Evolutionary conservation across 2,113 vertebrate genomes (phyloP).

Genomic region (Caranx melampygus): DNA sequence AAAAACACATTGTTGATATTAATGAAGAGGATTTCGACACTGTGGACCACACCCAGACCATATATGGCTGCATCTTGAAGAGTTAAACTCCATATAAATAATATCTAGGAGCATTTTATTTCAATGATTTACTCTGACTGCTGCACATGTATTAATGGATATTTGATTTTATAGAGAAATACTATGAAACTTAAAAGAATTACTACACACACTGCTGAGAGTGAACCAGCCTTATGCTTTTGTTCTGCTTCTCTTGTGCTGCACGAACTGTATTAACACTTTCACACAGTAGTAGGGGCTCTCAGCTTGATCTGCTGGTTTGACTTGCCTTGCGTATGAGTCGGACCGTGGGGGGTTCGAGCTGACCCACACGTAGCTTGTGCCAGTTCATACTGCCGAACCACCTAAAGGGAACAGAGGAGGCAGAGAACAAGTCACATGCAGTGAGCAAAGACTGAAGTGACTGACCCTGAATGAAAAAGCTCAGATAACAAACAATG

Average conservation of each 20-base stretch:
- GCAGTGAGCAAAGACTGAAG: background rate
- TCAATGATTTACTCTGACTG: too few relatives aligned
- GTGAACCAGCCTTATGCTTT: background rate
- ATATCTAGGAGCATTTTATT: background rate
- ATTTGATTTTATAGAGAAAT: background rate
- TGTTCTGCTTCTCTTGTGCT: background rate
- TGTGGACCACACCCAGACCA: background rate
- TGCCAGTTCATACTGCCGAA: conserved; percentile 85
- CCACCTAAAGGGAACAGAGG: conserved; percentile 76
- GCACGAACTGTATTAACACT: background rate
- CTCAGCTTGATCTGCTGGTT: background rate
- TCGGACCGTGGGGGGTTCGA: conserved; percentile 82
- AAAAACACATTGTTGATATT: background rate
- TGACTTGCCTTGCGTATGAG: conserved; percentile 82
- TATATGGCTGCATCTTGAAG: background rate
- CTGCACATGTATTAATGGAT: background rate
- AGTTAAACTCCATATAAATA: too few relatives aligned
- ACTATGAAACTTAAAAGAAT: background rate
- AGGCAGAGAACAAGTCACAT: background rate
- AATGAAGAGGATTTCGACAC: background rate
- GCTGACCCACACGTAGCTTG: conserved; percentile 82
- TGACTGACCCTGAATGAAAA: background rate
- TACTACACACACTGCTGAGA: background rate
- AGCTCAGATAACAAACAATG: background rate
- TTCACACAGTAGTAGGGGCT: background rate